Evolutionary conservation across 2,888 invertebrate genomes (phyloP).

Genomic region (Lasiommata megera): DNA sequence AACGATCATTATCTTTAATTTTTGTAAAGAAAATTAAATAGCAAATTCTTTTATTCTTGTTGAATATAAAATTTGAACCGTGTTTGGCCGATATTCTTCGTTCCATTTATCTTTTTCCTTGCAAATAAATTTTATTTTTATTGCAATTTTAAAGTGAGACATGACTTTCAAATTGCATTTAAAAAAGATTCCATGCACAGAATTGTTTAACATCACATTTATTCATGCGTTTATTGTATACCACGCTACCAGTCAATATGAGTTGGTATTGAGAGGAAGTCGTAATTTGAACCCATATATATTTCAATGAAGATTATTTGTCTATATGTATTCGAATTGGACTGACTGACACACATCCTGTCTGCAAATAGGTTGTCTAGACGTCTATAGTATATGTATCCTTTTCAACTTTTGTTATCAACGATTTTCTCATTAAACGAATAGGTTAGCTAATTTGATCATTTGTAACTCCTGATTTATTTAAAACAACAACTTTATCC

Average conservation of each 20-base stretch:
- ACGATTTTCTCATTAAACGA: slow-evolving; percentile 4
- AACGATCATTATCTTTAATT: slow-evolving; percentile 4
- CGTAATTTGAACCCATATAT: slow-evolving; percentile 22
- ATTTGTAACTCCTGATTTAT: too few species aligned
- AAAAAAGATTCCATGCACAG: too few species aligned
- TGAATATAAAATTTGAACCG: too few species aligned
- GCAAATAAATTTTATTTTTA: too few species aligned
- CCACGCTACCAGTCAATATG: background rate
- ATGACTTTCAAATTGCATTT: too few species aligned
- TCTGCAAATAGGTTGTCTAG: slow-evolving; percentile 29
- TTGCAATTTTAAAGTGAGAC: too few species aligned
- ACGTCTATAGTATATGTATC: slow-evolving; percentile 13
- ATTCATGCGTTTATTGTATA: background rate
- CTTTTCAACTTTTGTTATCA: slow-evolving; percentile 8
- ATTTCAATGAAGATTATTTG: slow-evolving; percentile 21
- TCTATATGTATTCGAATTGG: slow-evolving; percentile 22
- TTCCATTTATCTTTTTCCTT: too few species aligned
- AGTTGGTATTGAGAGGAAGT: slow-evolving; percentile 15
- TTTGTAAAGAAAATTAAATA: too few species aligned
- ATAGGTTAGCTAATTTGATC: background rate
- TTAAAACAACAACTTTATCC: too few species aligned
- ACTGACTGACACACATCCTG: slow-evolving; percentile 28
- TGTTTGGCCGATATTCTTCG: too few species aligned
- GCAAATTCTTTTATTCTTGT: too few species aligned
- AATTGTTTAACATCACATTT: too few species aligned